phyloP scores from a whole-genome alignment of 2,888 invertebrate genomes.

The Drosophila helvetica region DNA sequence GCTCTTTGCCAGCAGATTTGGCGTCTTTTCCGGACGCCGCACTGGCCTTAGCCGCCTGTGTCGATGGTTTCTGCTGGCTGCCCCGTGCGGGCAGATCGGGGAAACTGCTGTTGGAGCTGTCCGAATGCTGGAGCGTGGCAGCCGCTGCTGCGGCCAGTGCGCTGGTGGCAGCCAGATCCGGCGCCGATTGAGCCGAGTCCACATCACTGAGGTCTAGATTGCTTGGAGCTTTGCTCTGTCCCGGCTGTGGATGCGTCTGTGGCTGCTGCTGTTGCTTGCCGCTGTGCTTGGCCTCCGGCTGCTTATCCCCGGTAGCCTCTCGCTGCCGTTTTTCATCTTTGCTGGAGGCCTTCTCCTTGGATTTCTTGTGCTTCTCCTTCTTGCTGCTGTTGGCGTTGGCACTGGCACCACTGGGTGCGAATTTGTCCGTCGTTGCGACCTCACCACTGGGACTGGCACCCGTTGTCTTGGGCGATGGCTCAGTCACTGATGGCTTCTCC shows the following conservation, averaged over 20 bases:
- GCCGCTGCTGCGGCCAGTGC: slow-evolving; percentile 60
- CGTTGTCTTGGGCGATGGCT: slow-evolving; percentile 53
- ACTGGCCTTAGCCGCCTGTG: slow-evolving; percentile 38
- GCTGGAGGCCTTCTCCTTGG: slow-evolving; percentile 70
- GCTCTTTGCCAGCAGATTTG: slow-evolving; percentile 51
- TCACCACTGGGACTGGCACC: slow-evolving; percentile 30
- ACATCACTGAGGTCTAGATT: slow-evolving; percentile 80
- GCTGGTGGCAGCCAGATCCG: slow-evolving; percentile 68
- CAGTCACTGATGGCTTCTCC: slow-evolving; percentile 41
- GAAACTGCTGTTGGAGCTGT: slow-evolving; percentile 83
- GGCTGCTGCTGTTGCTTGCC: slow-evolving; percentile 43
- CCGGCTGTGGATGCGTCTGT: slow-evolving; percentile 21
- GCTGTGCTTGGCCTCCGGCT: slow-evolving; percentile 31
- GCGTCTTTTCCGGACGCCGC: slow-evolving; percentile 40
- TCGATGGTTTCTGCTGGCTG: slow-evolving; percentile 49
- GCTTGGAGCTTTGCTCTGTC: slow-evolving; percentile 50
- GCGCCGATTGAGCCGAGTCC: slow-evolving; percentile 78
- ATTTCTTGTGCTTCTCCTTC: slow-evolving; percentile 76
- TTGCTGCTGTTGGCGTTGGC: slow-evolving; percentile 52
- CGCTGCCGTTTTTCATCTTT: slow-evolving; percentile 77
- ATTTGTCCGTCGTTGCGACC: slow-evolving; percentile 18
- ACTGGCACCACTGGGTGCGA: slow-evolving; percentile 20
- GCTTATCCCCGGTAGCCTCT: slow-evolving; percentile 42
- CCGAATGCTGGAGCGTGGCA: slow-evolving; percentile 77
- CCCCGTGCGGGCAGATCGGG: slow-evolving; percentile 80